These are phyloP conservation scores for Cervus canadensis DNA, from an alignment of 2,113 vertebrate species.

Conservation along the genomic window DNA sequence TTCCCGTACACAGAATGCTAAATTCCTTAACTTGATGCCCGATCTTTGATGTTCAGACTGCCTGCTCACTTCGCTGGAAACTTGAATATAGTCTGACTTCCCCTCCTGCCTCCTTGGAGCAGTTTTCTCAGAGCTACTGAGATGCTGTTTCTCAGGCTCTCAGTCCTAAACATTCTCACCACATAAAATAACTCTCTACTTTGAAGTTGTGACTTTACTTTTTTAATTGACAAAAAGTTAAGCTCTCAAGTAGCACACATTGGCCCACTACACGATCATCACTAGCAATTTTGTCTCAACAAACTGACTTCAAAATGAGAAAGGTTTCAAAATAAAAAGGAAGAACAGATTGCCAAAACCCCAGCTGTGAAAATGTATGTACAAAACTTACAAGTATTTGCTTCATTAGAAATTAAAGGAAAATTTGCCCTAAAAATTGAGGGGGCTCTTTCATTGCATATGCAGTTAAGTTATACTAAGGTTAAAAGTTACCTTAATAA, in stretches of 20 bases:
- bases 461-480: neutral
- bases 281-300: neutral
- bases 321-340: neutral
- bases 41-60: neutral
- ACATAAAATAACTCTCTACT: neutral
- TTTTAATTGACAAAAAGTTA: neutral
- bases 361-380: neutral
- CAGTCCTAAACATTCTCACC: neutral
- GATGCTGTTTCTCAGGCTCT: neutral
- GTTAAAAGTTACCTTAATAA: neutral
- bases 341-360: neutral
- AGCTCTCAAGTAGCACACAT: neutral
- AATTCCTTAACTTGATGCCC: neutral
- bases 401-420: too few relatives aligned
- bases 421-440: neutral
- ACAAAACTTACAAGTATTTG: neutral
- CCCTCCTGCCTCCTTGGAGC: neutral
- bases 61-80: neutral
- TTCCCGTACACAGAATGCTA: neutral
- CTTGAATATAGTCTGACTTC: neutral
- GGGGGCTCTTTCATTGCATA: neutral
- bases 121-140: neutral
- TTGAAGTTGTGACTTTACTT: neutral
- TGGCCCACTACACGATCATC: neutral
- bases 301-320: neutral